These are phyloP conservation scores for Crenichthys baileyi DNA, from an alignment of 2,797 vertebrate species.

Conservation along the genomic window DNA sequence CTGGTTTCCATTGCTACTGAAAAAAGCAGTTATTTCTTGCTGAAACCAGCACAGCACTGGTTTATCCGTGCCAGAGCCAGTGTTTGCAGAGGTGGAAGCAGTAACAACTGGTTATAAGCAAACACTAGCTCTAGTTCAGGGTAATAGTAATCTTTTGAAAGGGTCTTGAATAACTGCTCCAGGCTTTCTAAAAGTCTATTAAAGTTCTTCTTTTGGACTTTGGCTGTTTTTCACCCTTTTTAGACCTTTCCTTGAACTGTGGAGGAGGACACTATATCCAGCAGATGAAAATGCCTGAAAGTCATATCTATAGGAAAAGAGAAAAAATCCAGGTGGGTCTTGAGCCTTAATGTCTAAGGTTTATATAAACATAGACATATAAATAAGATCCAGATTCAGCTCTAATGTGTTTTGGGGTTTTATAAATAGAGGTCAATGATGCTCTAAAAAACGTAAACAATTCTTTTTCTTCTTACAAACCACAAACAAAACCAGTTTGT, in stretches of 20 bases:
- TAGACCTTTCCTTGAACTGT: background rate
- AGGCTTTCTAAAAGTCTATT: background rate
- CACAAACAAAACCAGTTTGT: constrained; percentile 9
- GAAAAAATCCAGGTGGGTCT: background rate
- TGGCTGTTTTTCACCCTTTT: background rate
- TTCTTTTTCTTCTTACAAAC: constrained; percentile 4
- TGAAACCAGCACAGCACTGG: too few species aligned
- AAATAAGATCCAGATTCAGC: background rate
- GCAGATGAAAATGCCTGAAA: background rate
- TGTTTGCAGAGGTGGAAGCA: too few species aligned
- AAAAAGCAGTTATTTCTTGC: too few species aligned
- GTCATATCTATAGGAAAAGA: background rate
- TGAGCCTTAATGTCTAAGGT: background rate
- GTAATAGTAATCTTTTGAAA: background rate
- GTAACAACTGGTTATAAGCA: too few species aligned
- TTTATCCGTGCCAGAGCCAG: too few species aligned
- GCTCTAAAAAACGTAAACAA: background rate
- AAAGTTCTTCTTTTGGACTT: background rate
- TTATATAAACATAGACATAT: background rate
- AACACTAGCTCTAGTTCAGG: background rate
- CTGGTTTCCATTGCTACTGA: too few species aligned
- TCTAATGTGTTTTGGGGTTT: background rate
- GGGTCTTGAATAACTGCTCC: background rate
- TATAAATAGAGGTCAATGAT: background rate
- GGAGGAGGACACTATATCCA: background rate